A percentile compares a stretch with the other conserved stretches of the same genome.
These are phyloP conservation scores for Acronicta psi DNA, from an alignment of 2,888 invertebrate species.

Conservation along the genomic window DNA sequence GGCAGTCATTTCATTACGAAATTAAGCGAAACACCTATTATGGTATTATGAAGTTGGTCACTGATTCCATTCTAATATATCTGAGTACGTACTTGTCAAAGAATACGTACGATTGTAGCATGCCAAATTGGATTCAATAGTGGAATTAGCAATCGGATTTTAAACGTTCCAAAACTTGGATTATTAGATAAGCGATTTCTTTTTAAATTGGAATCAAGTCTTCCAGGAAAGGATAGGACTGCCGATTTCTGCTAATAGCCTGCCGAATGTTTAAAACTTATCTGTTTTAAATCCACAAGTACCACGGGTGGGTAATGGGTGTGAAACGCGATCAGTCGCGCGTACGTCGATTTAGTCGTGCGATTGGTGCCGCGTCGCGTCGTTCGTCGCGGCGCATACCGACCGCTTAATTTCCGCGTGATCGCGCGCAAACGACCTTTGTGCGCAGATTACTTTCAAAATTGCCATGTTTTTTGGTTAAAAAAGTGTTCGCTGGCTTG, in stretches of 20 bases:
- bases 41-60: too few species aligned
- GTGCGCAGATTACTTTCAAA: slow-evolving; percentile 54
- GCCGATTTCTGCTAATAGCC: neutral
- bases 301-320: slow-evolving; percentile 40
- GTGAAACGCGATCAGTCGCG: slow-evolving; percentile 49
- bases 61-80: too few species aligned
- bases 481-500: slow-evolving; percentile 26
- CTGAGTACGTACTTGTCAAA: too few species aligned
- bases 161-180: too few species aligned
- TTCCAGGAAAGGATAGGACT: too few species aligned
- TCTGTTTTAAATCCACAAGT: slow-evolving; percentile 28
- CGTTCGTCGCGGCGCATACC: slow-evolving; percentile 49
- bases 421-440: slow-evolving; percentile 53
- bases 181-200: too few species aligned
- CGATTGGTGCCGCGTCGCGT: slow-evolving; percentile 55
- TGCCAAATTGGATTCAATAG: too few species aligned
- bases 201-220: too few species aligned
- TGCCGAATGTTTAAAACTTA: slow-evolving; percentile 11
- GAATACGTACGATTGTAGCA: too few species aligned
- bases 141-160: too few species aligned
- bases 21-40: too few species aligned
- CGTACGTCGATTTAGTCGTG: slow-evolving; percentile 54
- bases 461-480: slow-evolving; percentile 46
- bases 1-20: too few species aligned
- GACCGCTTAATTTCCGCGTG: slow-evolving; percentile 53